These are phyloP conservation scores for Kryptopterus vitreolus DNA, from an alignment of 2,797 vertebrate species.

Conservation along the genomic window DNA sequence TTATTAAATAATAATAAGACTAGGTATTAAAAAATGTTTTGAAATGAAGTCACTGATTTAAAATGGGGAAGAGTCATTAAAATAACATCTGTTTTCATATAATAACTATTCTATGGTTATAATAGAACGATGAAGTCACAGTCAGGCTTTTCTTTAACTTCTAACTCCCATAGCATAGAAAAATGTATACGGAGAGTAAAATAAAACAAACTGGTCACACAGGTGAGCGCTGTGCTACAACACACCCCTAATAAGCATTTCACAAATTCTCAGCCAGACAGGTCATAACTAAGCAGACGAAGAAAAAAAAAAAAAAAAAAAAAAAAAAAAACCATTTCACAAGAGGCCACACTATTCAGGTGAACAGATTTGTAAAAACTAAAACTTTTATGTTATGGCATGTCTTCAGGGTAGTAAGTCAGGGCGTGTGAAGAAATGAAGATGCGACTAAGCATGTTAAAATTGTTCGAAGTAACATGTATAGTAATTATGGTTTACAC, in stretches of 20 bases:
- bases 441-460: conserved; percentile 9
- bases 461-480: not conserved
- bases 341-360: not conserved
- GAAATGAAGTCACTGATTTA: not conserved
- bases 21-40: not conserved
- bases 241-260: conserved; percentile 23
- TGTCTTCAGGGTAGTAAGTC: conserved; percentile 30
- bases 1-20: too few relatives aligned
- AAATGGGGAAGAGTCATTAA: not conserved
- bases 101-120: too few relatives aligned
- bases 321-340: conserved; percentile 19
- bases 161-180: not conserved
- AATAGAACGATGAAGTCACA: not conserved
- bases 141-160: not conserved
- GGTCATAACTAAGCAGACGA: conserved; percentile 3
- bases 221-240: not conserved
- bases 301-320: too few relatives aligned
- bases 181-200: not conserved
- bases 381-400: conserved; percentile 14
- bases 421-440: conserved; percentile 13
- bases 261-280: conserved; percentile 18
- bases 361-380: not conserved
- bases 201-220: conserved; percentile 6
- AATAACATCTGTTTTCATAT: too few relatives aligned
- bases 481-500: not conserved